Conservation (phyloP, 2,113 vertebrate species). For the Ameiurus melas region DNA sequence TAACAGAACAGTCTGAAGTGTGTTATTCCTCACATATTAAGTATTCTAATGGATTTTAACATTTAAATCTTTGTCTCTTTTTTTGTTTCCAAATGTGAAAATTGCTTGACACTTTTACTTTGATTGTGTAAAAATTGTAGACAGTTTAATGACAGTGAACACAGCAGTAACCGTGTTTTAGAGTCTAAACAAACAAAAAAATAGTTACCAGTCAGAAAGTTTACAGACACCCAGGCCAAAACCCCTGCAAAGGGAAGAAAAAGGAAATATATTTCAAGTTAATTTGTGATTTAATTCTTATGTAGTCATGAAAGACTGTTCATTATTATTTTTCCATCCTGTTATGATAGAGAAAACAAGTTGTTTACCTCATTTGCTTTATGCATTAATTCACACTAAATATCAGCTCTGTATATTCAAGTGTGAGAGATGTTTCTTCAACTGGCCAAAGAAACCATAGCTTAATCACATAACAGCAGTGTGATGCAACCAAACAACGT, state of each 20-base stretch:
- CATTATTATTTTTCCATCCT: neutral
- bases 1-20: neutral
- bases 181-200: neutral
- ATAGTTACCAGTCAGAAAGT: slow-evolving; percentile 88
- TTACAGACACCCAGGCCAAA: slow-evolving; percentile 94
- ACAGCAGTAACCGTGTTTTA: neutral
- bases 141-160: neutral
- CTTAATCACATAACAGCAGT: slow-evolving; percentile 57
- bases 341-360: neutral
- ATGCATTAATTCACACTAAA: neutral
- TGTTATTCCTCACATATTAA: neutral
- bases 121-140: neutral
- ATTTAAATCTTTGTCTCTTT: neutral
- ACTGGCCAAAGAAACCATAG: neutral
- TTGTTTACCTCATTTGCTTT: neutral
- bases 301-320: neutral
- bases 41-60: neutral
- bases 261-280: slow-evolving; percentile 29
- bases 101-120: neutral
- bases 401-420: neutral
- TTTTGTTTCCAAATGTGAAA: neutral
- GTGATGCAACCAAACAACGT: slow-evolving; percentile 47
- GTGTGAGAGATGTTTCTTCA: neutral
- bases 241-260: slow-evolving; percentile 75
- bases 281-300: neutral